Evolutionary conservation across 2,113 vertebrate genomes (phyloP).

Genomic region (Acrocephalus kingi): DNA sequence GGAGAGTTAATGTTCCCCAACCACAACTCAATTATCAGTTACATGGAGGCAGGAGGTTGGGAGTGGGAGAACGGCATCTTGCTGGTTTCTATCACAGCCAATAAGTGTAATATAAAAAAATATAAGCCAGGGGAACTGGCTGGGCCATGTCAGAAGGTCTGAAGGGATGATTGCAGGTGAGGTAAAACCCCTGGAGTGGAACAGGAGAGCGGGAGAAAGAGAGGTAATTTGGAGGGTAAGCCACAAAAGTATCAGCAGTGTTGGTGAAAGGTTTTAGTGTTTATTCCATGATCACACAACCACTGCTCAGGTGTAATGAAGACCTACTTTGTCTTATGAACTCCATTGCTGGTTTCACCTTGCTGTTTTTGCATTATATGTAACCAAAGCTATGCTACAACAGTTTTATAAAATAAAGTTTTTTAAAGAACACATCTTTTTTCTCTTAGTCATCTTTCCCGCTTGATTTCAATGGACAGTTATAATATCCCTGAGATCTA

Average conservation of each 20-base stretch:
- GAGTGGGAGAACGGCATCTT: neutral
- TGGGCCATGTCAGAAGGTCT: neutral
- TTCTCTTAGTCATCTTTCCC: neutral
- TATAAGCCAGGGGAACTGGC: neutral
- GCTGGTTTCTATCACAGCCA: neutral
- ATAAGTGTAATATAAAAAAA: neutral
- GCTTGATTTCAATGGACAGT: neutral
- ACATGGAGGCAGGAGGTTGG: neutral
- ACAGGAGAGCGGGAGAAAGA: neutral
- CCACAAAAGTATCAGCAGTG: neutral
- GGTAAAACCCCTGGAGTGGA: neutral
- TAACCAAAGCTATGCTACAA: neutral
- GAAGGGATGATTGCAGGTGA: neutral
- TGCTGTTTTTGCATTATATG: neutral
- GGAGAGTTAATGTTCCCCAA: constrained; percentile 41
- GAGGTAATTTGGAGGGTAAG: neutral
- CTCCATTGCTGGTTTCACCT: neutral
- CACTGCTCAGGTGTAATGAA: neutral
- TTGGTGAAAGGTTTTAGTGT: neutral
- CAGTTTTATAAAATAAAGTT: neutral
- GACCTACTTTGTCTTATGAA: neutral
- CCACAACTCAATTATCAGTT: constrained; percentile 1
- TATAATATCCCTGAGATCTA: neutral
- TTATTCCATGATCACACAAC: neutral
- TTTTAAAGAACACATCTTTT: neutral